phyloP scores from a whole-genome alignment of 2,113 vertebrate species.

The Rhynchopsitta pachyrhyncha region DNA sequence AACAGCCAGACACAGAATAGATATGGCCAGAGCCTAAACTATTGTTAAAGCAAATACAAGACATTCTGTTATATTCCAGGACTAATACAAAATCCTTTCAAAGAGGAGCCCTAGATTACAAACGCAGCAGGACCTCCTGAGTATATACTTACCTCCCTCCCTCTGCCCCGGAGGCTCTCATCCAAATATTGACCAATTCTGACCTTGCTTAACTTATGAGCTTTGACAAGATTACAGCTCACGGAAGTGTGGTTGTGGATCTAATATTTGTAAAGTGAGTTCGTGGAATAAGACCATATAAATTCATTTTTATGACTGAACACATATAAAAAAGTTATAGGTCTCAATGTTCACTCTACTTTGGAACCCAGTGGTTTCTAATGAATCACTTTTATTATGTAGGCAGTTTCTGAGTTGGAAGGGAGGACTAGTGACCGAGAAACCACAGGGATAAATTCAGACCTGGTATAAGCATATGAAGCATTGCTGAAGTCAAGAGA shows the following conservation, averaged over 20 bases:
- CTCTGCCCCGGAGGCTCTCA: neutral
- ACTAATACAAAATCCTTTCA: neutral
- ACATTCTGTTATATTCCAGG: neutral
- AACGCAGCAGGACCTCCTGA: neutral
- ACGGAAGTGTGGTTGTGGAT: constrained; percentile 25
- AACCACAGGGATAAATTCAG: constrained; percentile 64
- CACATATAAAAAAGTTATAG: constrained; percentile 73
- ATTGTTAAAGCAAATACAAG: neutral
- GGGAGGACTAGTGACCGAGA: constrained; percentile 68
- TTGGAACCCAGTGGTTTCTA: constrained; percentile 67
- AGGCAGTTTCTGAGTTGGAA: constrained; percentile 68
- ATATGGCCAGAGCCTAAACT: neutral
- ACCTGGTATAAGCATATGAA: constrained; percentile 45
- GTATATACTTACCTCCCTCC: neutral
- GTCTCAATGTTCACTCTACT: constrained; percentile 62
- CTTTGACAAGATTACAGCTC: constrained; percentile 63
- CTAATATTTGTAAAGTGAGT: constrained; percentile 67
- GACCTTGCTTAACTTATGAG: constrained; percentile 47
- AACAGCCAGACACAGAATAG: neutral
- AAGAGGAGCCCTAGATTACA: neutral
- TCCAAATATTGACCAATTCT: constrained; percentile 58
- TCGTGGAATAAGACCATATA: constrained; percentile 63
- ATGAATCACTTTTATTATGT: constrained; percentile 76
- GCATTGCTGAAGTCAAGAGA: constrained; percentile 56
- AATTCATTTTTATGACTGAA: constrained; percentile 72